Evolutionary conservation across 2,888 invertebrate genomes (phyloP).

Genomic region (Trisateles emortualis): DNA sequence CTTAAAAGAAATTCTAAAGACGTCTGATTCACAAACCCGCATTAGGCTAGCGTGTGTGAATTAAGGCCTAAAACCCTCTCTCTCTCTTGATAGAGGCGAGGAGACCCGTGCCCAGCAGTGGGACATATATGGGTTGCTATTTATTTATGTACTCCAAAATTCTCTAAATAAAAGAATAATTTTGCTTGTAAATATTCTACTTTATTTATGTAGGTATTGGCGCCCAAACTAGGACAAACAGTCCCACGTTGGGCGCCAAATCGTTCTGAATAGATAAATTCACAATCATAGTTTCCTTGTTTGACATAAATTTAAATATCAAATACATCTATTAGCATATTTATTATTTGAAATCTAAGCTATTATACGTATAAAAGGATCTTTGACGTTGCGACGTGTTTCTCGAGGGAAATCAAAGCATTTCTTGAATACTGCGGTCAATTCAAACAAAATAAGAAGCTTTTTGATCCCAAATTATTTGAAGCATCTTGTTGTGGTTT

Average conservation of each 20-base stretch:
- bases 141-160: neutral
- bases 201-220: conserved; percentile 1
- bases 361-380: conserved; percentile 31
- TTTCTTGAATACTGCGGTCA: conserved; percentile 24
- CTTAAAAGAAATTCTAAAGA: too few species aligned
- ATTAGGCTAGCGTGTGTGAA: too few species aligned
- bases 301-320: conserved; percentile 12
- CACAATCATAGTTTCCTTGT: conserved; percentile 12
- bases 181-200: neutral
- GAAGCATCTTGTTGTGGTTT: neutral
- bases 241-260: conserved; percentile 16
- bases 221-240: neutral
- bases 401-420: conserved; percentile 42
- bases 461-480: conserved; percentile 10
- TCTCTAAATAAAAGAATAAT: too few species aligned
- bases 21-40: too few species aligned
- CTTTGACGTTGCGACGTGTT: conserved; percentile 16
- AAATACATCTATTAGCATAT: conserved; percentile 29
- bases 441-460: conserved; percentile 31
- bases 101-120: too few species aligned
- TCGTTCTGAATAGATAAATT: conserved; percentile 11
- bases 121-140: too few species aligned
- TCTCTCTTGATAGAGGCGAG: too few species aligned
- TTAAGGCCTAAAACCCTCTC: too few species aligned
- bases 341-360: conserved; percentile 21